Percentiles rank a stretch among this genome's conserved stretches.
These are phyloP conservation scores for Parauchenoglanis ngamensis DNA, from an alignment of 2,797 vertebrate species.

Conservation along the genomic window DNA sequence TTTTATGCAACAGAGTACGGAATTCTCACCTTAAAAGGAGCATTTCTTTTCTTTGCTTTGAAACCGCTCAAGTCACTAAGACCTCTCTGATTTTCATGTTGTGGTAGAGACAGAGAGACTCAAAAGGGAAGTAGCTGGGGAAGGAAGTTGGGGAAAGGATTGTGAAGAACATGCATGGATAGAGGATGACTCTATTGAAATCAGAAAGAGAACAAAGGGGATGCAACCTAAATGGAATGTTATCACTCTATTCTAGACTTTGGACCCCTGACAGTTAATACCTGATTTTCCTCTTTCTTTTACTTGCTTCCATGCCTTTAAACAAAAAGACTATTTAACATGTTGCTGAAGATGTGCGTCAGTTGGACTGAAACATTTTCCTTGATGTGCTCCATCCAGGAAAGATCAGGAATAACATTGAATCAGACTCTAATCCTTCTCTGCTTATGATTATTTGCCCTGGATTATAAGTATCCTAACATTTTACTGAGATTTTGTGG, in stretches of 20 bases:
- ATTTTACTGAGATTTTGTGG: slow-evolving; percentile 16
- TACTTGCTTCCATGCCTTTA: slow-evolving; percentile 41
- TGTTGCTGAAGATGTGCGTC: slow-evolving; percentile 67
- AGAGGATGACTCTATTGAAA: slow-evolving; percentile 49
- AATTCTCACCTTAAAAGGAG: slow-evolving; percentile 84
- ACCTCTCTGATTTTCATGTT: slow-evolving; percentile 67
- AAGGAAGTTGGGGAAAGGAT: slow-evolving; percentile 50
- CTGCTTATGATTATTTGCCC: slow-evolving; percentile 37
- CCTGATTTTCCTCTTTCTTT: slow-evolving; percentile 38
- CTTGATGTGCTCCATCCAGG: slow-evolving; percentile 64
- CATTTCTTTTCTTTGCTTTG: slow-evolving; percentile 70
- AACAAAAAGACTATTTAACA: slow-evolving; percentile 73
- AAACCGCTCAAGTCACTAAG: slow-evolving; percentile 63
- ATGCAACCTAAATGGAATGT: slow-evolving; percentile 57
- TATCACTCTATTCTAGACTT: slow-evolving; percentile 61
- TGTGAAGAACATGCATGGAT: slow-evolving; percentile 39
- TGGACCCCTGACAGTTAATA: slow-evolving; percentile 59
- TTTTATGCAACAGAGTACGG: slow-evolving; percentile 73
- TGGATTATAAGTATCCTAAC: slow-evolving; percentile 50
- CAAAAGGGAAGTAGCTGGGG: slow-evolving; percentile 53
- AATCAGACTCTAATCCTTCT: slow-evolving; percentile 19
- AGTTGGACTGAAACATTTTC: slow-evolving; percentile 57
- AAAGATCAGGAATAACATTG: slow-evolving; percentile 32
- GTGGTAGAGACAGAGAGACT: slow-evolving; percentile 61
- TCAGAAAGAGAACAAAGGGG: slow-evolving; percentile 63